phyloP scores from a whole-genome alignment of 2,113 vertebrate species.

The Albula goreensis region DNA sequence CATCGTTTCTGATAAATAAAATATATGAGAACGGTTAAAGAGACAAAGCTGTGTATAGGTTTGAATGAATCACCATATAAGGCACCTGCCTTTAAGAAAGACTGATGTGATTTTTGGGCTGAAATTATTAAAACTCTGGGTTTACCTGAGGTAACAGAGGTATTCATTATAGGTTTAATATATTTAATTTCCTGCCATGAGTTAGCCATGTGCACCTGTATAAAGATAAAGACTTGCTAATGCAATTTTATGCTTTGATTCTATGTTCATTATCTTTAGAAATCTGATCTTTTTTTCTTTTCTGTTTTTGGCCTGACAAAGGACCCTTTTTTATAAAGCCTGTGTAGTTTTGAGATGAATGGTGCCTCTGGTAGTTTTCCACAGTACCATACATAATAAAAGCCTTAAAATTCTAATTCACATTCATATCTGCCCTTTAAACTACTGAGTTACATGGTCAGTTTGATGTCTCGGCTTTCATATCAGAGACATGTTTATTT shows the following conservation, averaged over 20 bases:
- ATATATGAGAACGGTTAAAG: too few relatives aligned
- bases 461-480: neutral
- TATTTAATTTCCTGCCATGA: neutral
- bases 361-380: neutral
- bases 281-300: neutral
- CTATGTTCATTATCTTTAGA: neutral
- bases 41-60: neutral
- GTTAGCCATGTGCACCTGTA: neutral
- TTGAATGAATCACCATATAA: neutral
- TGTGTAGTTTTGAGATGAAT: neutral
- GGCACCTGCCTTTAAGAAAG: neutral
- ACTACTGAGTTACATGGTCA: neutral
- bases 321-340: neutral
- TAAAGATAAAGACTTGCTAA: neutral
- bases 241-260: neutral
- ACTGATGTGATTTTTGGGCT: neutral
- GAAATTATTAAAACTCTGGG: neutral
- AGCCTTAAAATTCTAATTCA: neutral
- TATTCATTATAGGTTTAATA: neutral
- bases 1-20: neutral
- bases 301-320: neutral
- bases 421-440: neutral
- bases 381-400: neutral
- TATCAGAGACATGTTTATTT: too few relatives aligned
- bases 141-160: neutral